Conservation (phyloP, 2,113 vertebrate species). For the Lanius collurio region DNA sequence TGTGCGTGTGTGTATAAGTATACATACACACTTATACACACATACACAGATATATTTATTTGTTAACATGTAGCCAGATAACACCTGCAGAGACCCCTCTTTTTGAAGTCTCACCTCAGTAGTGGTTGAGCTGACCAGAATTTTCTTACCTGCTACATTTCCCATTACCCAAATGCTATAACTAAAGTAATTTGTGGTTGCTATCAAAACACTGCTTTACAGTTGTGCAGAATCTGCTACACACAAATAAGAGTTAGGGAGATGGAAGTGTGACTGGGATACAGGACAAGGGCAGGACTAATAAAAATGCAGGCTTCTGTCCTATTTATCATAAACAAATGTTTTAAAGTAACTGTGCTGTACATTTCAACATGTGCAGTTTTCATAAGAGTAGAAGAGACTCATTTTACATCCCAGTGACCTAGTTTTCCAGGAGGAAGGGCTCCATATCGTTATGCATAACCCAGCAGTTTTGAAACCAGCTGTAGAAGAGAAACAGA, state of each 20-base stretch:
- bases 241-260: not conserved
- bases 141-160: not conserved
- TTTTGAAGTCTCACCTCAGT: not conserved
- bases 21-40: no score
- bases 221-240: not conserved
- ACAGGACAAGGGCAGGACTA: not conserved
- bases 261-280: not conserved
- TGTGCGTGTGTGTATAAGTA: rapidly evolving
- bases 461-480: conserved; percentile 1
- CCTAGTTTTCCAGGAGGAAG: conserved; percentile 5
- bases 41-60: no score
- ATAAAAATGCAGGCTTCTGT: not conserved
- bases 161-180: not conserved
- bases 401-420: not conserved
- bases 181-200: not conserved
- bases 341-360: not conserved
- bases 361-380: not conserved
- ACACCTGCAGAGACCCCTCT: not conserved
- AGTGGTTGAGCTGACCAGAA: not conserved
- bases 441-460: not conserved
- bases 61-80: not conserved
- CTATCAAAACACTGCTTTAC: not conserved
- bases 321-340: not conserved
- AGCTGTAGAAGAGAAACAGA: not conserved
- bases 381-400: not conserved